phyloP scores from a whole-genome alignment of 2,888 invertebrate species.

The Campoplex nolae region DNA sequence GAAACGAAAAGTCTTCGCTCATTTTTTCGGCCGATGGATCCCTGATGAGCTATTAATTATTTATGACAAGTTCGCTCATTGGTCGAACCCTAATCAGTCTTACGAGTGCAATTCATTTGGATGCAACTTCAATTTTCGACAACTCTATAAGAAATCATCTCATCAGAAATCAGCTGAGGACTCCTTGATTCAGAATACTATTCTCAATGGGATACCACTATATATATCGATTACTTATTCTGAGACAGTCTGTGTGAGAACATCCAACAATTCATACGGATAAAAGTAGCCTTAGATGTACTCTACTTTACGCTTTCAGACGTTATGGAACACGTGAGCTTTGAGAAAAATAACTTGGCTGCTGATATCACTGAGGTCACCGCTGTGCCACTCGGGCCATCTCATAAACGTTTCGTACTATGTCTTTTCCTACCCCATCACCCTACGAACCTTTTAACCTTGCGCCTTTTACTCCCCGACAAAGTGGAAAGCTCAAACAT shows the following conservation, averaged over 20 bases:
- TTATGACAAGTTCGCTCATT: not conserved
- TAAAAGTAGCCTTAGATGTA: not conserved
- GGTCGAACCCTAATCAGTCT: not conserved
- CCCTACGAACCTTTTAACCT: slow-evolving; percentile 31
- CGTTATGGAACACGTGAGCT: not conserved
- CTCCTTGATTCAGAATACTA: not conserved
- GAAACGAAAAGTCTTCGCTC: not conserved
- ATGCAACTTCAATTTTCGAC: not conserved
- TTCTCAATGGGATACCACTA: not conserved
- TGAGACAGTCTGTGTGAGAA: not conserved
- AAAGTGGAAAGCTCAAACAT: slow-evolving; percentile 17
- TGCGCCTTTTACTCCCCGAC: not conserved
- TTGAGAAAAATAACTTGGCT: slow-evolving; percentile 23
- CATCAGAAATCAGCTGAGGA: not conserved
- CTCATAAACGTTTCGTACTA: slow-evolving; percentile 51
- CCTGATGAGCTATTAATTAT: slow-evolving; percentile 2
- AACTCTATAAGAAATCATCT: not conserved
- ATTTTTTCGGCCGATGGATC: slow-evolving; percentile 9
- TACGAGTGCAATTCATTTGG: not conserved
- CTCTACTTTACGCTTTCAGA: slow-evolving; percentile 22
- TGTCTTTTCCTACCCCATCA: slow-evolving; percentile 12
- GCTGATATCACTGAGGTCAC: slow-evolving; percentile 11
- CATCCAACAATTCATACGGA: not conserved
- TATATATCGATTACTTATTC: not conserved
- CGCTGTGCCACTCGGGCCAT: slow-evolving; percentile 30